Base-by-base conservation (phyloP, 1,140 invertebrate genomes). In the Cotesia typhae region DNA sequence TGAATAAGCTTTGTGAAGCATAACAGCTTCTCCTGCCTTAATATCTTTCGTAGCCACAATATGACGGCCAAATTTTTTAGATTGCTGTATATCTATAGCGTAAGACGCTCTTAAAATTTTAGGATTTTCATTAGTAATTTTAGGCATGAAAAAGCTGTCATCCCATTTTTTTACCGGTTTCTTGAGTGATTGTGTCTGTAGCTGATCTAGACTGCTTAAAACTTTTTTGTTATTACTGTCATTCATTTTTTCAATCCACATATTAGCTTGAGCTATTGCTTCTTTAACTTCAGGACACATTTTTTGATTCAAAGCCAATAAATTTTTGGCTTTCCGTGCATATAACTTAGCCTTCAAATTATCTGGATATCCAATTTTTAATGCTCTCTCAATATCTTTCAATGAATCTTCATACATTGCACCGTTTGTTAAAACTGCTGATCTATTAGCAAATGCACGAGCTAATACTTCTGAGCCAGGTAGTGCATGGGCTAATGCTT, bases 1-100 rank as follows among this genome's bases (percentile, higher is more conserved):
- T 57, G 91, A 89, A 82, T 91, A 96, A 9, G 94, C 92, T 67
- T 91, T 87, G 85, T 96, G 94, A 60, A 92, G 85, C 53, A 91
- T 91, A 6, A 96, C 75, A 12, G 95, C 85, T 81, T 95, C 92
- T 4, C 94, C 95, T 17, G 91, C 88, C 74, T 86, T 80, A 67
- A 93, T 89, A 82, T 92, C 88, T 69, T 87, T 83, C 37, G 85
- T 88, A 0, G 92, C 90, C 55, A 90, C 80, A n/a, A 93, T 85
- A 79, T 90, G 89, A 57, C 91, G 85, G 1, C 92, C 92, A 78
- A 89, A 88, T 66, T 89, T 84, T 71, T 87, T 74, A 7, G 67
- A 59, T 20, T 76, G 53, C 10, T 35, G 4, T 4, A 71, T 9
- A 0, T 7, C 20, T 4, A 71, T 51, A 4, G 72, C 28, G 12